phyloP scores from a whole-genome alignment of 2,888 invertebrate species.

The Scaptomyza polygonia region DNA sequence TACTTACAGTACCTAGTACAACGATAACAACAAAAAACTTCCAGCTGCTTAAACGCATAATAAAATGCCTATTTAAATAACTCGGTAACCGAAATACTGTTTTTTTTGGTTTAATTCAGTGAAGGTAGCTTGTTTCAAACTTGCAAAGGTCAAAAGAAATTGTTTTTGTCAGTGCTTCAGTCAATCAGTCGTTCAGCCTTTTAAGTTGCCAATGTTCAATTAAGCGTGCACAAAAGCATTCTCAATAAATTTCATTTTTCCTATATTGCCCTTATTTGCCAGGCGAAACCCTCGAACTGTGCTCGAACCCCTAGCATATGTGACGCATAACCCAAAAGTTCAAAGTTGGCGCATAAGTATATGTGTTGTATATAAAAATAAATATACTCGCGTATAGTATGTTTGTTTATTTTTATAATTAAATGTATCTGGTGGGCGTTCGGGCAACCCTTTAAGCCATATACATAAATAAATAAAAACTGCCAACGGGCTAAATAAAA shows the following conservation, averaged over 20 bases:
- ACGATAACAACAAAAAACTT: conserved; percentile 40
- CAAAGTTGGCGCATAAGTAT: conserved; percentile 57
- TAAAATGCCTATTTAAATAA: conserved; percentile 70
- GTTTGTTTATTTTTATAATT: conserved; percentile 73
- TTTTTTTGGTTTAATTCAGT: conserved; percentile 9
- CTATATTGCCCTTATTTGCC: conserved; percentile 10
- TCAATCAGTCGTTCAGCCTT: conserved; percentile 69
- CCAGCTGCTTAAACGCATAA: conserved; percentile 72
- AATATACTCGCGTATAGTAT: conserved; percentile 10
- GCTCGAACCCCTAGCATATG: conserved; percentile 54
- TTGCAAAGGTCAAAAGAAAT: conserved; percentile 61
- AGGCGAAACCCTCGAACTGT: conserved; percentile 41
- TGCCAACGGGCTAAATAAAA: conserved; percentile 53
- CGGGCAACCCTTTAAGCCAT: conserved; percentile 60
- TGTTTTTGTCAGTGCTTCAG: conserved; percentile 50
- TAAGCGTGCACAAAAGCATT: conserved; percentile 68
- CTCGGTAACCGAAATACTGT: conserved; percentile 35
- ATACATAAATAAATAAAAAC: conserved; percentile 40
- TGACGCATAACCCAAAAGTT: conserved; percentile 57
- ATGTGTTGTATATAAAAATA: conserved; percentile 19
- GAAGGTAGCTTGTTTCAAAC: conserved; percentile 1
- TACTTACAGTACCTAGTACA: conserved; percentile 25
- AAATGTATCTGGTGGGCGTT: conserved; percentile 58
- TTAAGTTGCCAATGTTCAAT: conserved; percentile 76
- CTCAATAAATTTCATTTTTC: conserved; percentile 70